Conservation (phyloP, 2,888 invertebrate genomes). For the Diloba caeruleocephala region DNA sequence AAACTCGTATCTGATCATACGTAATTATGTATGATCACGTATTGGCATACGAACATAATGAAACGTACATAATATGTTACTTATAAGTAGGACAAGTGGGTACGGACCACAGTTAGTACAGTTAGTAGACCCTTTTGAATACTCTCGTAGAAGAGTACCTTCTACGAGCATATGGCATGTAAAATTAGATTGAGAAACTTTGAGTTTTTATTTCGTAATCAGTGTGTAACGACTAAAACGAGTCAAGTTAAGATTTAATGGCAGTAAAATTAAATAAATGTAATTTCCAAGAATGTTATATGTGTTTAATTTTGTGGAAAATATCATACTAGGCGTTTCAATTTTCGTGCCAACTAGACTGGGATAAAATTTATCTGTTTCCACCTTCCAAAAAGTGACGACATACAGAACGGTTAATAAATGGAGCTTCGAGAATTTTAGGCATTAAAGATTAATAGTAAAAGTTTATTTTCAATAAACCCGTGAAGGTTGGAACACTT, state of each 20-base stretch:
- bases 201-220: no score
- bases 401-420: slow-evolving; percentile 5
- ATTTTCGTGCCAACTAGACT: slow-evolving; percentile 18
- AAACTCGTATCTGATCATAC: no score
- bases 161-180: no score
- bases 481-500: not conserved
- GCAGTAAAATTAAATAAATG: not conserved
- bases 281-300: not conserved
- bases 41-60: no score
- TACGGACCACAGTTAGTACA: no score
- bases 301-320: slow-evolving; percentile 12
- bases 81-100: no score
- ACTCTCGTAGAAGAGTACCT: no score
- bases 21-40: no score
- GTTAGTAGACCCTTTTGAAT: no score
- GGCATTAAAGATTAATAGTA: slow-evolving; percentile 8
- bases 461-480: slow-evolving; percentile 4
- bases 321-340: slow-evolving; percentile 13
- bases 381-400: slow-evolving; percentile 16
- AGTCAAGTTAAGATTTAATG: not conserved
- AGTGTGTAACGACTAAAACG: no score
- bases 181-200: no score
- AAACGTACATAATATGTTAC: no score
- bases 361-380: slow-evolving; percentile 17
- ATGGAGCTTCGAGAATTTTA: slow-evolving; percentile 6